Percentiles rank a stretch among this genome's conserved stretches.
These are phyloP conservation scores for human (Homo sapiens) DNA, from an alignment of 2,113 vertebrate genomes.

Conservation along the genomic window GRCh38 chr14:37512501-37513000, in stretches of 20 bases:
- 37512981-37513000: neutral
- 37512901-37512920: neutral
- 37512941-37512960: neutral
- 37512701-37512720: neutral
- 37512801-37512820: slow-evolving; percentile 54
- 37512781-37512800: neutral
- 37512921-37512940: slow-evolving; percentile 21
- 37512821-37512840: slow-evolving; percentile 24
- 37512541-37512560: slow-evolving; percentile 73
- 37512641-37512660: slow-evolving; percentile 71
- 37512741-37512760: slow-evolving; percentile 23
- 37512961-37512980: neutral
- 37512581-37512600: slow-evolving; percentile 75
- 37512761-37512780: slow-evolving; percentile 30
- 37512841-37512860: neutral
- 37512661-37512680: slow-evolving; percentile 59
- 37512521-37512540: slow-evolving; percentile 82
- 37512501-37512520: slow-evolving; percentile 80
- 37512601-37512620: slow-evolving; percentile 61
- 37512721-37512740: neutral
- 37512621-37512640: slow-evolving; percentile 33
- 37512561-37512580: slow-evolving; percentile 79
- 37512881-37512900: slow-evolving; percentile 41
- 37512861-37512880: neutral
- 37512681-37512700: slow-evolving; percentile 39